Conservation (phyloP, 1,140 invertebrate genomes). For the Drosophila bifasciata region DNA sequence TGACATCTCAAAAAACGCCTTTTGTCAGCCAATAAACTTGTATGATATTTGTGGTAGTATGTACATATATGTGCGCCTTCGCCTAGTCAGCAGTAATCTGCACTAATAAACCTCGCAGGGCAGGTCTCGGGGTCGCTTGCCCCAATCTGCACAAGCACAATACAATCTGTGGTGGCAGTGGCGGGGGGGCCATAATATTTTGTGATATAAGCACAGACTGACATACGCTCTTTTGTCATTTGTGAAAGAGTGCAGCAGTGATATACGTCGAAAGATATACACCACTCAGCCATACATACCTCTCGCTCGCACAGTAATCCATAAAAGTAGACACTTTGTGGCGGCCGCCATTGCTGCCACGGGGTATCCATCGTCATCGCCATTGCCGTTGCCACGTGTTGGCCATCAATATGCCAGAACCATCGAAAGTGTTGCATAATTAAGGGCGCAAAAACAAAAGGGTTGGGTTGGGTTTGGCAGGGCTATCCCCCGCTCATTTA, state of each 20-base stretch:
- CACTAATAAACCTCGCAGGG: slow-evolving; percentile 21
- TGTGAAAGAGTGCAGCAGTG: neutral
- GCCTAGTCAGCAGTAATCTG: slow-evolving; percentile 27
- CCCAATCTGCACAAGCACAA: slow-evolving; percentile 16
- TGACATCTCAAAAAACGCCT: slow-evolving; percentile 14
- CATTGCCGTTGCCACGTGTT: slow-evolving; percentile 17
- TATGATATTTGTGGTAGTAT: neutral
- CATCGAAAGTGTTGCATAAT: slow-evolving; percentile 44
- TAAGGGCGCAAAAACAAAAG: slow-evolving; percentile 23
- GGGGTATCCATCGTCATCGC: slow-evolving; percentile 41
- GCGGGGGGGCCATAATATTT: slow-evolving; percentile 52
- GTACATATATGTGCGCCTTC: neutral
- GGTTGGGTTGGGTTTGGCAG: no score
- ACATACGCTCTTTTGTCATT: slow-evolving; percentile 55
- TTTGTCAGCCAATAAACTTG: slow-evolving; percentile 37
- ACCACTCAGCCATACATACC: neutral
- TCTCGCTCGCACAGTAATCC: slow-evolving; percentile 53
- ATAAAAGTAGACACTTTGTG: slow-evolving; percentile 62
- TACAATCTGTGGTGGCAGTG: slow-evolving; percentile 12
- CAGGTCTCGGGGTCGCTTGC: slow-evolving; percentile 17
- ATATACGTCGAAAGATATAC: slow-evolving; percentile 9
- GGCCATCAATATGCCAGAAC: slow-evolving; percentile 19
- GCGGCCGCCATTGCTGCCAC: slow-evolving; percentile 36
- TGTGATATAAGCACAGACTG: slow-evolving; percentile 53
- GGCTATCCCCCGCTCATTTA: no score